Percentiles rank a stretch among this genome's conserved stretches.
phyloP scores from a whole-genome alignment of 2,888 invertebrate species.

The Gymnocheta viridis region DNA sequence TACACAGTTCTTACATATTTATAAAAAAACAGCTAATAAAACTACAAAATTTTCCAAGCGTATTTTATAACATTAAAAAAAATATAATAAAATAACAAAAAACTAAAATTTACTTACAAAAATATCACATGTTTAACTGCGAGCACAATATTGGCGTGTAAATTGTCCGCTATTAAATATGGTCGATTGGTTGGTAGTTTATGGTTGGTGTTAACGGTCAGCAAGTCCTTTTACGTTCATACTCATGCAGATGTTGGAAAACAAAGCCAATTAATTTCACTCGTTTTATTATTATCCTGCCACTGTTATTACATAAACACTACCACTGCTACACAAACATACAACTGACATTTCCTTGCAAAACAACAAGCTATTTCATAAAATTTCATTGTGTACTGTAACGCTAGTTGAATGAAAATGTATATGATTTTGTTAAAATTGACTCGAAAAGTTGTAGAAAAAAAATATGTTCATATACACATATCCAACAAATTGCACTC shows the following conservation, averaged over 20 bases:
- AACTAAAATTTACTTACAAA: constrained; percentile 29
- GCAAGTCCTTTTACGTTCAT: not conserved
- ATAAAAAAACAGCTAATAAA: not conserved
- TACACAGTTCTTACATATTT: not conserved
- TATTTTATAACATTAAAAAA: not conserved
- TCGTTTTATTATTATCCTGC: constrained; percentile 37
- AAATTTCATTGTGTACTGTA: constrained; percentile 16
- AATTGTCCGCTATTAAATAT: constrained; percentile 48
- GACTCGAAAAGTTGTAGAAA: not conserved
- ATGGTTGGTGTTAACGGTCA: constrained; percentile 24
- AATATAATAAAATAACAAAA: not conserved
- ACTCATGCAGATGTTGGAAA: not conserved
- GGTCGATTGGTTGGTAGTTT: constrained; percentile 31
- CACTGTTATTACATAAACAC: constrained; percentile 4
- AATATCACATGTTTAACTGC: not conserved
- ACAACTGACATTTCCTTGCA: constrained; percentile 8
- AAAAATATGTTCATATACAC: not conserved
- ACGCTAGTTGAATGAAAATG: not conserved
- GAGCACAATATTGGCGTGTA: constrained; percentile 48
- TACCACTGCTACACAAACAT: not conserved
- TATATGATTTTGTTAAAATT: constrained; percentile 2
- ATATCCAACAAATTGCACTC: constrained; percentile 1
- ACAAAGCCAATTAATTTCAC: constrained; percentile 55
- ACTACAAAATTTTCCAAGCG: not conserved
- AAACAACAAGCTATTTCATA: constrained; percentile 1